Percentiles rank a stretch among this genome's conserved stretches.
Conservation (phyloP, 2,888 invertebrate genomes). For the Morpho helenor region DNA sequence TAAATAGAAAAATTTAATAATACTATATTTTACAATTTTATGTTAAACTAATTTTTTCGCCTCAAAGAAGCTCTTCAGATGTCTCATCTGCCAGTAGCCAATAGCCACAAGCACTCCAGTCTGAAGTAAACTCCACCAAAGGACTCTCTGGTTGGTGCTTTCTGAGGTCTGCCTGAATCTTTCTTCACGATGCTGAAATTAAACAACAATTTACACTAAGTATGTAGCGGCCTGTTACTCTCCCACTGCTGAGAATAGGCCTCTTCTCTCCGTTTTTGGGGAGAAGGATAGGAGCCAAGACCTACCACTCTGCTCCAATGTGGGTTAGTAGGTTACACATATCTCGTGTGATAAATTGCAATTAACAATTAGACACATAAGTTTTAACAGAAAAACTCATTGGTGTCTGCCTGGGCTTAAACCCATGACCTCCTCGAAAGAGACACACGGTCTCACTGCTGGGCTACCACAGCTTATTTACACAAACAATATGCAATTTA, state of each 20-base stretch:
- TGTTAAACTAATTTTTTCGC: conserved; percentile 97
- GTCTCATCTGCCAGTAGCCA: conserved; percentile 99
- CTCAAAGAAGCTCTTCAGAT: conserved; percentile 99
- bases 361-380: too few relatives aligned
- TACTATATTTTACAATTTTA: conserved; percentile 3
- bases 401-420: too few relatives aligned
- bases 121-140: conserved; percentile 98
- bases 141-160: conserved; percentile 95
- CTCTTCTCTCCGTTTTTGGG: too few relatives aligned
- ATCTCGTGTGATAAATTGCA: too few relatives aligned
- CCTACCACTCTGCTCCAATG: too few relatives aligned
- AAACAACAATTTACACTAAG: conserved; percentile 19
- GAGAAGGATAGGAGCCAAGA: too few relatives aligned
- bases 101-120: conserved; percentile 93
- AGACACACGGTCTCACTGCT: too few relatives aligned
- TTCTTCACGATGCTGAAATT: conserved; percentile 94
- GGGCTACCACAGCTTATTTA: neutral
- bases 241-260: too few relatives aligned
- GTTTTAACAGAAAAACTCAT: too few relatives aligned
- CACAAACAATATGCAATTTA: neutral
- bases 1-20: conserved; percentile 19
- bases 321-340: too few relatives aligned
- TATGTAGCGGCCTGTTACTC: too few relatives aligned
- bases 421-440: too few relatives aligned
- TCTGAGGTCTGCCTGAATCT: conserved; percentile 98